These are phyloP conservation scores for Antechinus flavipes DNA, from an alignment of 2,113 vertebrate species.

Conservation along the genomic window DNA sequence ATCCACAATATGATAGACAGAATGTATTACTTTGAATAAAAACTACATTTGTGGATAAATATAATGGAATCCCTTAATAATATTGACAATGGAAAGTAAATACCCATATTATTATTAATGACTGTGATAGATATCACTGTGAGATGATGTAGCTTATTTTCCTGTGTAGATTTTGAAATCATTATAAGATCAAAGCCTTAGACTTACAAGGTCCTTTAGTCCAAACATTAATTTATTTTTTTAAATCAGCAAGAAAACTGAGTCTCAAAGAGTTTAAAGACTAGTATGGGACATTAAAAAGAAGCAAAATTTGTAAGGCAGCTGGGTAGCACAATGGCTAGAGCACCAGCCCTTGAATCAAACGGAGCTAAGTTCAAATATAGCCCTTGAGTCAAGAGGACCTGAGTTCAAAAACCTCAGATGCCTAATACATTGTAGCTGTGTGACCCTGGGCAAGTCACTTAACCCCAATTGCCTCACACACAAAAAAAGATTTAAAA, in stretches of 20 bases:
- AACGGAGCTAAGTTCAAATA: no score
- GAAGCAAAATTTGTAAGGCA: not conserved
- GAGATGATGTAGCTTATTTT: slow-evolving; percentile 21
- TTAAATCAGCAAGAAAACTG: not conserved
- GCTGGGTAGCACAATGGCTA: no score
- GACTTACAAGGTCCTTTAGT: not conserved
- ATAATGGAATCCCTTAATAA: slow-evolving; percentile 20
- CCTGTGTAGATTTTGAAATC: slow-evolving; percentile 1
- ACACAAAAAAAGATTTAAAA: no score
- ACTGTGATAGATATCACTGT: not conserved
- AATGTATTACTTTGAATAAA: slow-evolving; percentile 7
- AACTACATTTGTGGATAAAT: slow-evolving; percentile 15
- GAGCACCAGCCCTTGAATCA: no score
- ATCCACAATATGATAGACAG: slow-evolving; percentile 33
- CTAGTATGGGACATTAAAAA: not conserved
- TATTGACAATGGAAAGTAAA: not conserved
- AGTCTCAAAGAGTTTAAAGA: not conserved
- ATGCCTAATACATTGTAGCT: no score
- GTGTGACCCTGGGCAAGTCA: no score
- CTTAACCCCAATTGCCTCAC: no score
- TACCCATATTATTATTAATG: not conserved
- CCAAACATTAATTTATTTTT: not conserved
- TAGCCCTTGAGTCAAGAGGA: no score
- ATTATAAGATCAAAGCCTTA: not conserved
- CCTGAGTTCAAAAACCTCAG: no score